Base-by-base conservation (phyloP, 2,113 vertebrate species). In the Anolis sagrei region DNA sequence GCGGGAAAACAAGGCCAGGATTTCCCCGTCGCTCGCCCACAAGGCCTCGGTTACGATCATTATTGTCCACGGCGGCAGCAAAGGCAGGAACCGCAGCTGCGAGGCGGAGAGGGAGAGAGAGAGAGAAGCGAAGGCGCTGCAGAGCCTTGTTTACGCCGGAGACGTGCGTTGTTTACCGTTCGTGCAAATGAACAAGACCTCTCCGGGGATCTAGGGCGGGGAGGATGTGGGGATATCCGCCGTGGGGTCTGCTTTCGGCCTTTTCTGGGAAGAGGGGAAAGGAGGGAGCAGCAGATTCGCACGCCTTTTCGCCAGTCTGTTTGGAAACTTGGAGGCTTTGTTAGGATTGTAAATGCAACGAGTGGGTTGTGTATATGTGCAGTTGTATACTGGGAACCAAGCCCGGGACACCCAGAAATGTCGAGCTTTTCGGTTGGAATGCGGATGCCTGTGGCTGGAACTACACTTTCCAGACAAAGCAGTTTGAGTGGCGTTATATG, bases 1-100 rank as follows among this genome's bases (percentile, higher is more conserved):
- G 4, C 10, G 9, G 25, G 62, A 54, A 48, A 14, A 54, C 4
- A 44, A 29, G 16, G 25, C 39, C 13, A 4, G 29, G 62, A 11
- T 82, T 76, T 81, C 88, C 73, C 76, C 70, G 69, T 18, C 23
- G 62, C 25, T 27, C 85, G 91, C 93, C 94, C 96, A 96, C 98
- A 98, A 98, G 98, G 97, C 98, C 98, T 98, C 97, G 97, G 98
- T 98, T 98, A 98, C 89, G 98, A 98, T 97, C 98, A 98, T 96
- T 97, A 98, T 96, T 97, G 96, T 44, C 49, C 9, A 83, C 75
- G 49, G 84, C 76, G 34, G 87, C 81, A 81, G 79, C 76, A 0
- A 66, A 72, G n/a, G 84, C 94, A 44, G 39, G 39, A 44, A 44
- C 90, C 82, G 91, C 95, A 94, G 91, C 93, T 93, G 96, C 93